Evolutionary conservation across 2,888 invertebrate genomes (phyloP), one percentile per base, ranked within the genome.

Genomic region (Ectemnius cavifrons): DNA sequence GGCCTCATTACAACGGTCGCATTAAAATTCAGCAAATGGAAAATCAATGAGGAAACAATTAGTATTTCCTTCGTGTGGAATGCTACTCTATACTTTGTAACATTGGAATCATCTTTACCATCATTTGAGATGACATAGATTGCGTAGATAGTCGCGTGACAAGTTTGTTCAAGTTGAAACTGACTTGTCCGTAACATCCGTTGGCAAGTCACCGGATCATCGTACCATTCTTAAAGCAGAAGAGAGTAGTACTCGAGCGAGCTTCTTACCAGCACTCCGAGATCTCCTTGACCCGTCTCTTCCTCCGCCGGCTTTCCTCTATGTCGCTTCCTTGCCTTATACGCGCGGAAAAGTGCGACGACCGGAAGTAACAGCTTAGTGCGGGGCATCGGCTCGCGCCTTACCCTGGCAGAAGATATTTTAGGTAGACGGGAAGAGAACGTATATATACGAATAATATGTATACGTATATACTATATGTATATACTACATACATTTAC

Each of bases 351-450:
- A 80, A 70, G 70, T 63, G 73, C 80, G 73, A 52, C 75, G 82
- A 82, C 73, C 78, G 82, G 75, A 82, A 82, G 63, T 63, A 64
- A 75, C 63, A 64, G 67, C 70, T 71, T 59, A 63, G 63, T 68
- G 64, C 52, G 45, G 45, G 56, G 49, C 63, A 45, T 45, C 14
- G 52, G 66, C 64, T 47, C 61, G 52, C 56, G 45, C 16, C 47
- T 5, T 47, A 13, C 23, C 37, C 28, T 60, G 71, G 46, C 64
- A 69, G 68, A 66, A 58, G 74, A 82, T 79, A 82, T 74, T 75
- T 71, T 64, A 58, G 57, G 20, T 37, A 37, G 37, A 37, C 8
- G 37, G 37, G 37, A 11, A n/a, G 28, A 8, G 28, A 11, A 1
- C 37, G 37, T 37, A 37, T 37, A 37, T 37, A 37, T 37, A 37